Percentiles rank a stretch among this genome's conserved stretches.
Conservation (phyloP, 2,888 invertebrate genomes). For the Erebia aethiops region DNA sequence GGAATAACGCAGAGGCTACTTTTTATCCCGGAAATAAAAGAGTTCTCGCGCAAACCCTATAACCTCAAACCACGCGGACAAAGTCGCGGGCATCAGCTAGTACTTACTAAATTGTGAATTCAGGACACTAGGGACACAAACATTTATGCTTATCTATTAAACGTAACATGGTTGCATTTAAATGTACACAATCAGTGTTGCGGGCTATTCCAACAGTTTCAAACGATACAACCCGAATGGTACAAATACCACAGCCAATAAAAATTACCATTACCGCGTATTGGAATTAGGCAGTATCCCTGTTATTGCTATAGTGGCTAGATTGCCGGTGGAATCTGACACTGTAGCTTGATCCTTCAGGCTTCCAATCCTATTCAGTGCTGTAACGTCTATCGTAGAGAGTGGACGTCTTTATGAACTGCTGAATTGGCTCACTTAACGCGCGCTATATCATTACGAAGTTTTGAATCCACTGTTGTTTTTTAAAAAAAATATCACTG, state of each 20-base stretch:
- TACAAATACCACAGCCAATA: slow-evolving; percentile 33
- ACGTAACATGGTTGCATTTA: slow-evolving; percentile 6
- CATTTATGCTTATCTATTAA: background rate
- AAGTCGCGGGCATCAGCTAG: too few species aligned
- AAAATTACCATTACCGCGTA: slow-evolving; percentile 35
- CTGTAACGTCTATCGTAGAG: slow-evolving; percentile 47
- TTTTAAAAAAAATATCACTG: background rate
- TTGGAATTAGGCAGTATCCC: slow-evolving; percentile 45
- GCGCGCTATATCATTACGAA: slow-evolving; percentile 20
- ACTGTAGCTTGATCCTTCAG: slow-evolving; percentile 31
- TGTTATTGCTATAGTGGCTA: slow-evolving; percentile 37
- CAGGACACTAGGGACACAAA: background rate
- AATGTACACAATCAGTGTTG: slow-evolving; percentile 13
- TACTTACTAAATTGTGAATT: background rate
- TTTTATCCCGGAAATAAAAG: too few species aligned
- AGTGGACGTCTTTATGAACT: slow-evolving; percentile 44
- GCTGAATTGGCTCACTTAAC: slow-evolving; percentile 14
- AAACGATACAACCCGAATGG: slow-evolving; percentile 23
- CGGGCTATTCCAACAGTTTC: slow-evolving; percentile 15
- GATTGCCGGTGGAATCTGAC: slow-evolving; percentile 52
- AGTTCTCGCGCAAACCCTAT: too few species aligned
- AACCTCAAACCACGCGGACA: too few species aligned
- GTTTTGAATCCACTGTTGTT: slow-evolving; percentile 27
- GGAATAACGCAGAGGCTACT: too few species aligned
- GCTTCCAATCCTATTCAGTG: slow-evolving; percentile 35